Evolutionary conservation across 2,888 invertebrate genomes (phyloP).

Genomic region (Notocelia uddmanniana): DNA sequence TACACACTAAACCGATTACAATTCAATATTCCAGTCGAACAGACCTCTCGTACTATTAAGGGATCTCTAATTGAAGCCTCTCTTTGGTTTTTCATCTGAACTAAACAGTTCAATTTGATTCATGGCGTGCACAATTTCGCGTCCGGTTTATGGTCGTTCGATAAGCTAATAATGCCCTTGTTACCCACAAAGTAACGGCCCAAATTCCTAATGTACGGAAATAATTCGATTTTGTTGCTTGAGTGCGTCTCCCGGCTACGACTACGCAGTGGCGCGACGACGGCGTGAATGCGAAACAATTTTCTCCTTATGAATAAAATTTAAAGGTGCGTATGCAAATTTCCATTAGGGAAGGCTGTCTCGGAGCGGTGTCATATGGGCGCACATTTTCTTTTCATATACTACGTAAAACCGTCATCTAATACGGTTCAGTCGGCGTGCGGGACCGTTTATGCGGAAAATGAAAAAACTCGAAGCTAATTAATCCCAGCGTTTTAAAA

Average conservation of each 20-base stretch:
- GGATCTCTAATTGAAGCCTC: background rate
- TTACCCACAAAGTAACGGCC: conserved; percentile 62
- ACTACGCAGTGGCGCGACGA: conserved; percentile 50
- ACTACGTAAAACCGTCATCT: conserved; percentile 69
- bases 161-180: conserved; percentile 54
- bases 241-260: conserved; percentile 62
- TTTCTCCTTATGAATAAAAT: conserved; percentile 85
- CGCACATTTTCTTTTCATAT: conserved; percentile 75
- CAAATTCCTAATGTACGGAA: conserved; percentile 68
- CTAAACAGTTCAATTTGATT: background rate
- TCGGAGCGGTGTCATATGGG: conserved; percentile 78
- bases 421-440: conserved; percentile 54
- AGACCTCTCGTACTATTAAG: no score
- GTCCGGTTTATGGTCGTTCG: conserved; percentile 33
- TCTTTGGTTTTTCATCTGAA: background rate
- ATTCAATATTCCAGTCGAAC: no score
- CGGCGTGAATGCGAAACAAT: conserved; percentile 76
- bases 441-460: conserved; percentile 38
- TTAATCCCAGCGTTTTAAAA: conserved; percentile 27
- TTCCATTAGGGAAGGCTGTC: conserved; percentile 77
- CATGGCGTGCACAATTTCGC: conserved; percentile 44
- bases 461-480: conserved; percentile 23
- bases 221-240: conserved; percentile 79
- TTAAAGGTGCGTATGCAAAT: conserved; percentile 84
- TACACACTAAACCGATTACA: no score